Percentiles rank a stretch among this genome's conserved stretches.
phyloP scores from a whole-genome alignment of 2,797 vertebrate species.

The Sebastes oblongus region DNA sequence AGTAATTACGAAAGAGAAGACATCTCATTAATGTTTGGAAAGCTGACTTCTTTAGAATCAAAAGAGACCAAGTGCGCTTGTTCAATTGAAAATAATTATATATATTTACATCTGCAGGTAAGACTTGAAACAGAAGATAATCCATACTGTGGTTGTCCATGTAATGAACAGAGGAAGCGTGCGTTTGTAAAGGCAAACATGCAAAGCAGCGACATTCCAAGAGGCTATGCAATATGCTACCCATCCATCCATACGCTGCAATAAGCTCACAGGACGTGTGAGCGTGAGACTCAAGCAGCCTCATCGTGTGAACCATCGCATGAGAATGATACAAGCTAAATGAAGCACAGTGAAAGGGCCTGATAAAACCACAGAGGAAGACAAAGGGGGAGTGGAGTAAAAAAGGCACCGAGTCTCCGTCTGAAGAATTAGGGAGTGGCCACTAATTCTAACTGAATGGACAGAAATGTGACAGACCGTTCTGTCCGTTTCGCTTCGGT shows the following conservation, averaged over 20 bases:
- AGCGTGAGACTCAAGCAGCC: not conserved
- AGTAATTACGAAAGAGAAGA: constrained; percentile 55
- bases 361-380: not conserved
- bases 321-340: not conserved
- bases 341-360: not conserved
- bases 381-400: not conserved
- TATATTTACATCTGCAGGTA: not conserved
- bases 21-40: constrained; percentile 37
- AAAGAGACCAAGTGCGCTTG: not conserved
- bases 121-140: not conserved
- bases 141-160: not conserved
- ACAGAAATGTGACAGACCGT: not conserved
- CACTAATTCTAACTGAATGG: not conserved
- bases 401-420: not conserved
- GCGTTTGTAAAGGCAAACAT: not conserved
- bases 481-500: not conserved
- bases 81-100: not conserved
- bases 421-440: not conserved
- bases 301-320: not conserved
- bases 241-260: constrained; percentile 7
- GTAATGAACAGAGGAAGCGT: not conserved
- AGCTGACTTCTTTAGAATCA: not conserved
- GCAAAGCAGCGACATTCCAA: constrained; percentile 4
- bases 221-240: constrained; percentile 15
- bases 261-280: not conserved